A percentile compares a stretch with the other conserved stretches of the same genome.
phyloP scores from a whole-genome alignment of 2,797 vertebrate genomes.

The Adrianichthys oophorus region DNA sequence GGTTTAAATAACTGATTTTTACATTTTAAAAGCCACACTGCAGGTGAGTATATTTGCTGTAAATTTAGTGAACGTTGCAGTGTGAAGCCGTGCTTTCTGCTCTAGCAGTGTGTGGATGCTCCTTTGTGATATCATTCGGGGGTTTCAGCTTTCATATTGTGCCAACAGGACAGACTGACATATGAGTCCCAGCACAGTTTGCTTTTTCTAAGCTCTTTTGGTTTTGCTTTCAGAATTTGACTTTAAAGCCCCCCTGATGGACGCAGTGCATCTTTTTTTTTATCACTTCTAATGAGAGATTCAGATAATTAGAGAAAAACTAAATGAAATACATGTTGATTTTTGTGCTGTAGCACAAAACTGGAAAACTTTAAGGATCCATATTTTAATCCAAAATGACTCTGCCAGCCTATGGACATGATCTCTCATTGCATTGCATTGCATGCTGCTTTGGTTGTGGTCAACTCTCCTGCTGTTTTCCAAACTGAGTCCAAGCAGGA shows the following conservation, averaged over 20 bases:
- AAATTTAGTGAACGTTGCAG: conserved; percentile 13
- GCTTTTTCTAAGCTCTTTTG: conserved; percentile 28
- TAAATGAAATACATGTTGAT: conserved; percentile 15
- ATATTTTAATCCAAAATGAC: conserved; percentile 9
- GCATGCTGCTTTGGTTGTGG: conserved; percentile 30
- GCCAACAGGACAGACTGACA: conserved; percentile 29
- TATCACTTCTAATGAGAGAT: conserved; percentile 19
- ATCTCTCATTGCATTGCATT: conserved; percentile 22
- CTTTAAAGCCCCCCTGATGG: conserved; percentile 30
- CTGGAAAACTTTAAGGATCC: conserved; percentile 2
- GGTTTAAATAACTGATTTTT: conserved; percentile 26
- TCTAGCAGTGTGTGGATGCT: conserved; percentile 29
- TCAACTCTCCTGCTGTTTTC: conserved; percentile 26
- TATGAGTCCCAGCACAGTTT: conserved; percentile 30
- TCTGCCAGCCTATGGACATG: conserved; percentile 21
- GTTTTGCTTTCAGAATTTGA: conserved; percentile 41
- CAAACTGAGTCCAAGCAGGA: conserved; percentile 37
- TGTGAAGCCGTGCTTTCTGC: conserved; percentile 27
- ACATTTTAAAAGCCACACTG: conserved; percentile 4
- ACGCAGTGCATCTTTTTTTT: conserved; percentile 31
- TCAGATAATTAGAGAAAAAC: conserved; percentile 13
- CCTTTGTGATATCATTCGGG: conserved; percentile 39
- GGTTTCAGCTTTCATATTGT: conserved; percentile 34
- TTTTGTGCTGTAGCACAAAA: neutral
- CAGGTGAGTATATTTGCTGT: conserved; percentile 23